Conservation (phyloP, 2,888 invertebrate species). For the Argyra leucocephala region DNA sequence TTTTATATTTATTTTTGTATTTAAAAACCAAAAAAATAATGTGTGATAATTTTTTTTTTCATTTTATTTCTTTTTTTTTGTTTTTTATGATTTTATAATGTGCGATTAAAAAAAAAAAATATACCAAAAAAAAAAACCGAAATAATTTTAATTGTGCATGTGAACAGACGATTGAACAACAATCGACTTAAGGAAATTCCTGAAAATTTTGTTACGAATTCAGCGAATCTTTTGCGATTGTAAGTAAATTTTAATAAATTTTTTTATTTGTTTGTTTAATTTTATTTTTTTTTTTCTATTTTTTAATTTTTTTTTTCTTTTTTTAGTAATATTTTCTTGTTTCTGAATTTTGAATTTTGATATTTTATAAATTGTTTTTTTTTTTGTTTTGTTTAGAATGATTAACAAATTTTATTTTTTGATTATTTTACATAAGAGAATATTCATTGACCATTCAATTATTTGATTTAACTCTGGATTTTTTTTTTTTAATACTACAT, state of each 20-base stretch:
- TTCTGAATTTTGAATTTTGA: not conserved
- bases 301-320: not conserved
- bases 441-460: too few species aligned
- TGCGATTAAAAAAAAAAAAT: not conserved
- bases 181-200: conserved; percentile 76
- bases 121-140: not conserved
- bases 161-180: conserved; percentile 70
- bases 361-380: not conserved
- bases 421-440: too few species aligned
- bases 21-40: too few species aligned
- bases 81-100: not conserved
- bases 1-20: too few species aligned
- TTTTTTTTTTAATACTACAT: too few species aligned
- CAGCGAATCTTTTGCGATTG: conserved; percentile 76
- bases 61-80: not conserved
- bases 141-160: not conserved
- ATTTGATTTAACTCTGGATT: too few species aligned
- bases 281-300: not conserved
- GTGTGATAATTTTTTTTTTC: not conserved
- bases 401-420: too few species aligned
- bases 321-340: not conserved
- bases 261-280: not conserved
- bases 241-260: conserved; percentile 51
- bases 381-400: too few species aligned
- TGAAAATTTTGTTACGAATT: conserved; percentile 73